Base-by-base conservation (phyloP, 2,888 invertebrate genomes). In the Stomorhina lunata region DNA sequence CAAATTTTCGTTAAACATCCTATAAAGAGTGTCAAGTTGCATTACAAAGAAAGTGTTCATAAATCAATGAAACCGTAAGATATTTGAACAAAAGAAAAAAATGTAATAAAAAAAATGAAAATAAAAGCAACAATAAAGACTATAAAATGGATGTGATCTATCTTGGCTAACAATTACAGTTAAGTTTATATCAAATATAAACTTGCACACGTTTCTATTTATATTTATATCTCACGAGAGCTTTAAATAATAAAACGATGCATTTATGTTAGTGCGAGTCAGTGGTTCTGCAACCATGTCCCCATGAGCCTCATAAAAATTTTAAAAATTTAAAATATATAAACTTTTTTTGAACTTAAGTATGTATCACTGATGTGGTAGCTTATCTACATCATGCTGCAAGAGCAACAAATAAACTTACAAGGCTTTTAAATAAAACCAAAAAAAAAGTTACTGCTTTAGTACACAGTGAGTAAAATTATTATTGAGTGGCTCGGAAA, bases 21-120 rank as follows among this genome's bases (percentile, higher is more conserved):
- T 66, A 77, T 77, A 77, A 81, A n/a, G 68, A 77, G 72, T 72
- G 77, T 77, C 77, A 81, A 81, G 81, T 72, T 81, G 66, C 66
- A 81, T 77, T 80, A 80, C 25, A 71, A 77, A 79, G 82, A 79
- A 79, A 82, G 75, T 79, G 75, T 75, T 79, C 73, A 79, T 76
- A 81, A 77, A 77, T 79, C 73, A 79, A 79, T 75, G 32, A 45
- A 80, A 57, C 34, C 29, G 53, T 59, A 9, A 32, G 61, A 68
- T 50, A 27, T 25, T 45, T 57, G 4, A 34, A 34, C n/a, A 15
- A 57, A 9, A 9, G n/a, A 17, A 17, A 10, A 43, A 20, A 7
- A 29, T 32, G 10, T 71, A 43, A 25, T 22, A 20, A 71, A 32
- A 20, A 32, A 22, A 68, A 68, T 20, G 20, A 37, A 37, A 50